phyloP scores from a whole-genome alignment of 2,888 invertebrate species.

The Neelides folsomi region DNA sequence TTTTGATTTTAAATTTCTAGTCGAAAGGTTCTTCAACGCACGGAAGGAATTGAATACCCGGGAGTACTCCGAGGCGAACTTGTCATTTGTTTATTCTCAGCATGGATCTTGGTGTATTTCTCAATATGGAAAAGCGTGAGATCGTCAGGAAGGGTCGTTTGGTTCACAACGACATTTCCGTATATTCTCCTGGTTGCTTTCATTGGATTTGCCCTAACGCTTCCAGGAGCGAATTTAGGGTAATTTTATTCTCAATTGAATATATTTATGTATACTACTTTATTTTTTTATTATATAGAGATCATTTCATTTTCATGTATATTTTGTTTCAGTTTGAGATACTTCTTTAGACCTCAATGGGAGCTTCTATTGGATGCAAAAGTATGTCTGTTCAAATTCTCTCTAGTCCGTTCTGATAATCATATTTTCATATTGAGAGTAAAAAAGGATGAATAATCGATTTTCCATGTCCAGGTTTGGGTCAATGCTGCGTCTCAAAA shows the following conservation, averaged over 20 bases:
- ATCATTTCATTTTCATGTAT: no score
- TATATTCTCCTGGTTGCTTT: conserved; percentile 75
- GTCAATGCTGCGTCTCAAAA: conserved; percentile 81
- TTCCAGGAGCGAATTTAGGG: conserved; percentile 76
- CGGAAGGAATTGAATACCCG: conserved; percentile 12
- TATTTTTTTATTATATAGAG: no score
- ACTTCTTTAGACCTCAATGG: conserved; percentile 80
- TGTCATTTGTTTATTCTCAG: conserved; percentile 59
- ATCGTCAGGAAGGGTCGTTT: conserved; percentile 78
- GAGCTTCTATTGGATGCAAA: conserved; percentile 65
- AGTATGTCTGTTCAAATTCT: conserved; percentile 39
- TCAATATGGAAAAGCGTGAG: conserved; percentile 93
- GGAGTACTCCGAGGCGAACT: conserved; percentile 14
- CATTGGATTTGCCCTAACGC: conserved; percentile 71
- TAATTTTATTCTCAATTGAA: no score
- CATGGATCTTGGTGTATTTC: conserved; percentile 90
- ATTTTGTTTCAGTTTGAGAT: conserved; percentile 50
- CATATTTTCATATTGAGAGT: no score
- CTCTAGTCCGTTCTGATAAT: background rate
- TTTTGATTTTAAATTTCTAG: conserved; percentile 7
- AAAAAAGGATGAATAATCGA: background rate
- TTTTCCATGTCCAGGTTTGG: conserved; percentile 53
- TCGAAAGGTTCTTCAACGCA: conserved; percentile 17
- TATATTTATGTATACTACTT: no score
- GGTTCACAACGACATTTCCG: conserved; percentile 84